Percentiles rank a stretch among this genome's conserved stretches.
Evolutionary conservation across 2,113 vertebrate genomes (phyloP).

Genomic region (Mobula hypostoma): DNA sequence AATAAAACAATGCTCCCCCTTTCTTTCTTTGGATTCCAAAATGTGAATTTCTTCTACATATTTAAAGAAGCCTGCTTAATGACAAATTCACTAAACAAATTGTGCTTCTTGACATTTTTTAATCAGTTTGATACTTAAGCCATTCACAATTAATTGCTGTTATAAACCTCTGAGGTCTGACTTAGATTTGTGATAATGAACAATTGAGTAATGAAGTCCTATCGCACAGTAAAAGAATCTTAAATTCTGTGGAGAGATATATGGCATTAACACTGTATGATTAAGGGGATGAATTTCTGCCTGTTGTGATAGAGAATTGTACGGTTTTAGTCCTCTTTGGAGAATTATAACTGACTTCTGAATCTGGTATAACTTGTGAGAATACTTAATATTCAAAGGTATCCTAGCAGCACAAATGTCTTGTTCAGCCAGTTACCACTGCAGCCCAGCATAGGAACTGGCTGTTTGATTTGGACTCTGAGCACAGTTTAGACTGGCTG

Average conservation of each 20-base stretch:
- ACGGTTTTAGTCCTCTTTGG: not conserved
- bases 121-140: not conserved
- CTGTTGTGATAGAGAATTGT: conserved; percentile 2
- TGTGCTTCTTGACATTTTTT: not conserved
- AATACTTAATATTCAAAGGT: not conserved
- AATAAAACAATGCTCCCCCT: no score
- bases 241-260: conserved; percentile 15
- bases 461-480: conserved; percentile 16
- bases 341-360: conserved; percentile 10
- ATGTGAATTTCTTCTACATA: not conserved
- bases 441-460: not conserved
- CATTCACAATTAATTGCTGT: not conserved
- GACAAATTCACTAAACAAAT: not conserved
- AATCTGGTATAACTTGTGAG: conserved; percentile 14
- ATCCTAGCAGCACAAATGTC: not conserved
- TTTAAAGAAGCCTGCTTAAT: not conserved
- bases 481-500: not conserved
- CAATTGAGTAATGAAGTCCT: not conserved
- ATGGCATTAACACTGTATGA: not conserved
- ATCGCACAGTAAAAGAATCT: not conserved
- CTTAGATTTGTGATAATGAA: not conserved
- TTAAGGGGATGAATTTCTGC: conserved; percentile 21
- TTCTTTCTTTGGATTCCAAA: no score
- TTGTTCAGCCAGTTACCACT: conserved; percentile 2
- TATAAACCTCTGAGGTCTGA: not conserved